Base-by-base conservation (phyloP, 2,797 vertebrate species). In the Scolopax rusticola region DNA sequence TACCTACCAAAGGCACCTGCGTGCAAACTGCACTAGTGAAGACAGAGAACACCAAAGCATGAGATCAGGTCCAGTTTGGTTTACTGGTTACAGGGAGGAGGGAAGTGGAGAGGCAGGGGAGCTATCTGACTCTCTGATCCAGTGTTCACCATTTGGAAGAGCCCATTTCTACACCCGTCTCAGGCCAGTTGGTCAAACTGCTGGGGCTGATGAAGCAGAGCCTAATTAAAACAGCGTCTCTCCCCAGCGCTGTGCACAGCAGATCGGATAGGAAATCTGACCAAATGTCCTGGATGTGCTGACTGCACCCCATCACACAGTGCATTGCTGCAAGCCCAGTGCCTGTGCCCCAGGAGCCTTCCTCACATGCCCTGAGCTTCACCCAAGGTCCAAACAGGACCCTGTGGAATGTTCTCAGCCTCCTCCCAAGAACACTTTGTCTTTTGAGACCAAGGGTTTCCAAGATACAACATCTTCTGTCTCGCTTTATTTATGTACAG, bases 201-300 rank as follows among this genome's bases (percentile, higher is more conserved):
- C n/a, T 1, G 1, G 81, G 40, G 51, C 17, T 32, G 56, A 76
- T 30, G 61, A 84, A 84, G 65, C 38, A 68, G 43, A 69, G 40
- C 30, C 41, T 32, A 17, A 83, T 47, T 74, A 78, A 77, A 82
- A 67, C 15, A 64, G 23, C 41, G 64, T 20, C 19, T 25, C 3
- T 19, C 7, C 6, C 28, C 20, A 54, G 48, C 0, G 0, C 36
- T 36, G 47, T 4, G 5, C 50, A 43, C 1, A 1, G 63, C 16
- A 91, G 48, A 17, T 79, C 1, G 0, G 17, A 20, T 12, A 54
- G 32, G 73, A 94, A 76, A 51, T 28, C 24, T 56, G 82, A 51
- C 43, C 36, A 88, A 87, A 83, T 6, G 7, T 19, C 23, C 67
- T 1, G 7, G 27, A 56, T 28, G n/a, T 36, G 20, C 8, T 25